Evolutionary conservation across 2,888 invertebrate species (phyloP), one percentile per base, ranked within the genome.

Genomic region (Taphrorychus bicolor): DNA sequence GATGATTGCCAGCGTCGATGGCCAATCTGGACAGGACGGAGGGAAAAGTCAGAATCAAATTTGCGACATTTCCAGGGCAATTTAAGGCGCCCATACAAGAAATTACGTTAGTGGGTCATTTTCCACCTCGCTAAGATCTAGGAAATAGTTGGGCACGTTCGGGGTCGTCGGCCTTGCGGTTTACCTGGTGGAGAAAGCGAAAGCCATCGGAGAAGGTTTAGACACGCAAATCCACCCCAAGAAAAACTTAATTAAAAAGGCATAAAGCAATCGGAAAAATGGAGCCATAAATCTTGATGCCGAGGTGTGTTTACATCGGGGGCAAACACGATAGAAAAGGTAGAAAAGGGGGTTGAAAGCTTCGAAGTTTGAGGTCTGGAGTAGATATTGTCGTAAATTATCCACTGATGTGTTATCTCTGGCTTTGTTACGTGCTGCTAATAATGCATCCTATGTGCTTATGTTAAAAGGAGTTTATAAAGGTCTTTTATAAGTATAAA

Each of bases 31-130:
- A 41, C 18, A 19, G 23, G 49, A 45, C 56, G 59, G 40, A 66
- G 54, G 60, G 53, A 66, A 65, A 66, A 66, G 60, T 66, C 56
- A 45, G 57, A 66, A 61, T 57, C 57, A 66, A 66, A 66, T 66
- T 61, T 66, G 66, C 66, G 66, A 66, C 66, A 60, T 60, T 66
- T 57, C 57, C 66, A 57, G 49, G 58, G 52, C 57, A 66, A 66
- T 57, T 42, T 57, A 57, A 57, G 22, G 42, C 41, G 42, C 2
- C 57, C 45, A 45, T 45, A 45, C 45, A 16, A 5, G 45, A 14
- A 5, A 45, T 5, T 7, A 45, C 45, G 16, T 45, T 45, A 16
- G 2, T 11, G 14, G 45, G 9, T 32, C 32, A 32, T 32, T 32
- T 32, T 32, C 32, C 11, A 32, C 32, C 11, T 32, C 32, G n/a